Percentiles rank a stretch among this genome's conserved stretches.
Conservation (phyloP, 2,888 invertebrate species). For the Invenusta paracnida region DNA sequence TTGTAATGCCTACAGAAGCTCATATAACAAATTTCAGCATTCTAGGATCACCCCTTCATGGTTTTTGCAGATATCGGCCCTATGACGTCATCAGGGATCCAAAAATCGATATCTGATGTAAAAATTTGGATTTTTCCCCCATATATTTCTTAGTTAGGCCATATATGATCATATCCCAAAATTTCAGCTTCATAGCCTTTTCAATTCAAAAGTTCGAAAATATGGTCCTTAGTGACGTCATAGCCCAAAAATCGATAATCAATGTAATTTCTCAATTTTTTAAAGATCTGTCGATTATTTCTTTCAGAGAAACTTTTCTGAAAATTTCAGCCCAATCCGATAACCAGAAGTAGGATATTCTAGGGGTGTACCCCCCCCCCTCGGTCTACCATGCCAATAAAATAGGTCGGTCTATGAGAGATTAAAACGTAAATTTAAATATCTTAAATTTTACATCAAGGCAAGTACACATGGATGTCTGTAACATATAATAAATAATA, state of each 20-base stretch:
- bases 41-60: background rate
- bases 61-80: background rate
- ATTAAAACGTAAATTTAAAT: no score
- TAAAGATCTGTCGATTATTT: background rate
- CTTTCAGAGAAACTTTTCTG: background rate
- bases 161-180: background rate
- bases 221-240: background rate
- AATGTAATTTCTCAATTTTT: background rate
- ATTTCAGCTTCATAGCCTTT: background rate
- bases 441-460: no score
- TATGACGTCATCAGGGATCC: background rate
- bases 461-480: no score
- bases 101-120: slow-evolving; percentile 8
- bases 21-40: background rate
- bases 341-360: background rate
- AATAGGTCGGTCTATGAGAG: background rate
- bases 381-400: background rate
- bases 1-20: background rate
- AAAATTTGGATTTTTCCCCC: no score
- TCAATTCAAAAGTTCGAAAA: background rate
- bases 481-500: no score
- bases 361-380: background rate
- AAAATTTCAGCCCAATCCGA: slow-evolving; percentile 10
- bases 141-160: background rate
- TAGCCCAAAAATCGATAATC: slow-evolving; percentile 4